Percentiles rank a stretch among this genome's conserved stretches.
phyloP scores from a whole-genome alignment of 2,797 vertebrate species.

The Lacerta viridis region DNA sequence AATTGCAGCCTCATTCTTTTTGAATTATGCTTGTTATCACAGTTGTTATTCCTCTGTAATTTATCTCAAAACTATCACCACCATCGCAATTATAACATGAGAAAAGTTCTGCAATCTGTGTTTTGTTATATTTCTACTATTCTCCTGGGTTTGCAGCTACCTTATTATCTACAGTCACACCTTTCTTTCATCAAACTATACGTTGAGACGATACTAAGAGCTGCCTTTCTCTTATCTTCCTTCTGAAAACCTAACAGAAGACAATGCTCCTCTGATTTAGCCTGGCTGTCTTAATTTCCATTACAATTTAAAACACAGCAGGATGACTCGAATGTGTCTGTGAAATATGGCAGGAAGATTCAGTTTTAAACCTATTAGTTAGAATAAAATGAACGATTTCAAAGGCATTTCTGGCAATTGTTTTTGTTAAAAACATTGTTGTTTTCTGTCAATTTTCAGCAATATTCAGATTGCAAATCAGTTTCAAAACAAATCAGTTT shows the following conservation, averaged over 20 bases:
- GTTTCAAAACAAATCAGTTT: background rate
- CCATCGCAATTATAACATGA: background rate
- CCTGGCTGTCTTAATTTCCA: slow-evolving; percentile 41
- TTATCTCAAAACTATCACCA: background rate
- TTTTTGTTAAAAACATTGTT: slow-evolving; percentile 30
- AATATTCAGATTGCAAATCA: slow-evolving; percentile 21
- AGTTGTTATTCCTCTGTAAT: background rate
- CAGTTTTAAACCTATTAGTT: slow-evolving; percentile 33
- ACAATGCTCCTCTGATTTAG: background rate
- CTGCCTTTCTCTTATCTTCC: background rate
- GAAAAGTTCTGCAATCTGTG: background rate
- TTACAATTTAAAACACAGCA: slow-evolving; percentile 39
- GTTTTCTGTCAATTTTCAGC: background rate
- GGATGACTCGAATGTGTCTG: background rate
- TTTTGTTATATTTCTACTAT: background rate
- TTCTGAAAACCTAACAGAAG: slow-evolving; percentile 26
- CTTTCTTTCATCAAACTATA: background rate
- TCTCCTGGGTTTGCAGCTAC: background rate
- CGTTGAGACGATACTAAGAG: background rate
- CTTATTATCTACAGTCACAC: background rate
- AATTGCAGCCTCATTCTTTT: background rate
- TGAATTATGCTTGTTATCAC: background rate
- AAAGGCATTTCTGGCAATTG: slow-evolving; percentile 13
- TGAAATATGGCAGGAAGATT: slow-evolving; percentile 34
- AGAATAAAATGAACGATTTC: slow-evolving; percentile 15